These are phyloP conservation scores for Paguma larvata DNA, from an alignment of 2,797 vertebrate genomes.

Conservation along the genomic window DNA sequence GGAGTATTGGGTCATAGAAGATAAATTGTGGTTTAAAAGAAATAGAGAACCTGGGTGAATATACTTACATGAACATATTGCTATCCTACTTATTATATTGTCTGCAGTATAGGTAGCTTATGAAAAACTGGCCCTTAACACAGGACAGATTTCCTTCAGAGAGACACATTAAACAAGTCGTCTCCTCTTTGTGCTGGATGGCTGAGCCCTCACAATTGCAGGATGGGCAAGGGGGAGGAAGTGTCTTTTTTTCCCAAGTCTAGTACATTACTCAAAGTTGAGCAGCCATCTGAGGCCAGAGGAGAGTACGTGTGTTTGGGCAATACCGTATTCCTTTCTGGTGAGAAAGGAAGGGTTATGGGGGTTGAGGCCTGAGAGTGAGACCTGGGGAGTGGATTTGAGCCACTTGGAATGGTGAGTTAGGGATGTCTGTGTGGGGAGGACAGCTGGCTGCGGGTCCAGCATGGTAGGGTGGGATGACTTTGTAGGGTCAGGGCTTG, in stretches of 20 bases:
- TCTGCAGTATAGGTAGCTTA: neutral
- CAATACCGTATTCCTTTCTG: neutral
- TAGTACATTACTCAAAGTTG: neutral
- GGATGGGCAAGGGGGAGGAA: neutral
- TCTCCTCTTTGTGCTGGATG: neutral
- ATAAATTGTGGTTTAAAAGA: slow-evolving; percentile 62
- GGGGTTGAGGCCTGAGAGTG: neutral
- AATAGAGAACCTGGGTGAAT: neutral
- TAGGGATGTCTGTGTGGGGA: neutral
- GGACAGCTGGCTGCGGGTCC: neutral
- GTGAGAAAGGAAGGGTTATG: neutral
- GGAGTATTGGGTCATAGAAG: slow-evolving; percentile 52
- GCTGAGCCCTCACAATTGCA: neutral
- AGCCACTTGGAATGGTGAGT: neutral
- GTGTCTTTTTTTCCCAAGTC: neutral
- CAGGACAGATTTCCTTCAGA: neutral
- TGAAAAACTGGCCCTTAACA: neutral
- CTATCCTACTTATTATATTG: neutral
- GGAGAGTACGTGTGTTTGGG: neutral
- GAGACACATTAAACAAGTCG: neutral
- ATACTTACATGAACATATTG: neutral
- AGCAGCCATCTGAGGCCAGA: neutral
- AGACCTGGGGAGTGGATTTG: neutral
- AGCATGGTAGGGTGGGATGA: neutral
- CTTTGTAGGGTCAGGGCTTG: neutral